Evolutionary conservation across 2,797 vertebrate species (phyloP).

Genomic region (Leontopithecus rosalia): DNA sequence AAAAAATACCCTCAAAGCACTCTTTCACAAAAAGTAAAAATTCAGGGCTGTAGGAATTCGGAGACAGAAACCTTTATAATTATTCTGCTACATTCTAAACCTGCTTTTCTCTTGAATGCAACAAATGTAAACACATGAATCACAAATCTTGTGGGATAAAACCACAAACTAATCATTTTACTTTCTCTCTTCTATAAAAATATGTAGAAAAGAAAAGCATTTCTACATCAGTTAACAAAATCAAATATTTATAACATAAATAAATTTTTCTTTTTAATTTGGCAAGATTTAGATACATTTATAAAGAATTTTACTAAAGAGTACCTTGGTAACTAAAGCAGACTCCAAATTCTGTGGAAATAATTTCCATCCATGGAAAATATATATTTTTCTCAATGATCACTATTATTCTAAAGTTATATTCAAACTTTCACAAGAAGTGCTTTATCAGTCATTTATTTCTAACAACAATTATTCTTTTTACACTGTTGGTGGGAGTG

Average conservation of each 20-base stretch:
- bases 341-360: neutral
- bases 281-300: neutral
- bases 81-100: neutral
- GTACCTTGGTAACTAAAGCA: neutral
- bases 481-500: neutral
- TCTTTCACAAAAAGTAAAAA: neutral
- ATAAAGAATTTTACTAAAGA: neutral
- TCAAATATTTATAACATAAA: slow-evolving; percentile 13
- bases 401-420: slow-evolving; percentile 27
- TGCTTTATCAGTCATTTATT: neutral
- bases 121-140: neutral
- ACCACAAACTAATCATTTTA: neutral
- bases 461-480: neutral
- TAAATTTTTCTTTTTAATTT: neutral
- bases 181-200: neutral
- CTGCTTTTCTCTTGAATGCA: neutral
- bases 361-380: neutral
- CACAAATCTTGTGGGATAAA: neutral
- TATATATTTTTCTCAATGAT: neutral
- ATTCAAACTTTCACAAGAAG: neutral
- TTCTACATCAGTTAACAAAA: neutral
- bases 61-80: neutral
- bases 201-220: neutral
- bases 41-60: neutral
- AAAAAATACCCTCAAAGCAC: neutral